Base-by-base conservation (phyloP, 2,888 invertebrate species). In the Ryuthela nishihirai region DNA sequence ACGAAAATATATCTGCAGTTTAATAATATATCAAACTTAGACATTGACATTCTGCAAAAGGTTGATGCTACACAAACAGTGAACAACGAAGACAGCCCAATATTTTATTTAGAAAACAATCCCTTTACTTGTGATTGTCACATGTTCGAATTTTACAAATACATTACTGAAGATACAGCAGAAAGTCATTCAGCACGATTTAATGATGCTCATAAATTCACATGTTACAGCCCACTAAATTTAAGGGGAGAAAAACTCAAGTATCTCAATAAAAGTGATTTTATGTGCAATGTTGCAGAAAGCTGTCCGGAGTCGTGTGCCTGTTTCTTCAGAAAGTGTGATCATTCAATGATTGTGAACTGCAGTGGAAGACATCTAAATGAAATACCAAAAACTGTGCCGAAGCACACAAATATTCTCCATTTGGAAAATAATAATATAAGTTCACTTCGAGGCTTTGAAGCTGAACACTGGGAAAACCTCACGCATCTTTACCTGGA, bases 111-210 rank as follows among this genome's bases (percentile, higher is more conserved):
- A 15, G n/a, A 34, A 34, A 17, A 17, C n/a, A 34, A 34, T 34
- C 34, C 34, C 17, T 10, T 34, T 15, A 5, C n/a, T 9, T 56
- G 56, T 24, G 56, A 56, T 24, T 56, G 56, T 20, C 9, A 49
- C 6, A 23, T 55, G 10, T 24, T 35, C 1, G 26, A 41, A n/a
- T 42, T 55, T 15, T 17, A 36, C 10, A 34, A 45, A 29, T 53
- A 53, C 20, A 34, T 34, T 34, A 34, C 4, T 15, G 9, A 34
- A 15, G 9, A 34, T 2, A 34, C 9, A 2, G n/a, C 17, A 15
- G 17, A 15, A 34, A n/a, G 17, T 34, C 17, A n/a, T 9, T n/a
- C 17, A 15, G 4, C 4, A 34, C n/a, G 34, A 15, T 34, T 34
- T 34, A n/a, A n/a, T 10, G 34, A 34, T 34, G 10, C 10, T 15